Evolutionary conservation across 2,797 vertebrate species (phyloP), one percentile per base, ranked within the genome.

Genomic region (Crypturellus tataupa): DNA sequence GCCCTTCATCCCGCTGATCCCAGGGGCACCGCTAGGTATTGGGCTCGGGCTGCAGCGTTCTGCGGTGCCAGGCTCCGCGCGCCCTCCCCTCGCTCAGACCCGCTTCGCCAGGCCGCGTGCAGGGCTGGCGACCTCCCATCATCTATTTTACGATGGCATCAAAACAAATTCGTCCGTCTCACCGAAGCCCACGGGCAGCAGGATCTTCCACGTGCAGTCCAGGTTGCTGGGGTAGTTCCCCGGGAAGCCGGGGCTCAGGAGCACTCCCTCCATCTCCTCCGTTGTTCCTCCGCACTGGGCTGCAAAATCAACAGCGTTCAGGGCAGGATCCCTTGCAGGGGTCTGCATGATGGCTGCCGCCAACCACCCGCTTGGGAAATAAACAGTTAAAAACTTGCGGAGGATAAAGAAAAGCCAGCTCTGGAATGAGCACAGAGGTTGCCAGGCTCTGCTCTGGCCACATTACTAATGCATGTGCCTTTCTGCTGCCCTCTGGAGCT

Each of bases 161-260:
- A 25, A 42, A 9, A 33, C 79, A 31, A 77, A 31, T 2, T 2
- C 51, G 17, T 12, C 12, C 24, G 12, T 55, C 99, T 98, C 93
- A 99, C 99, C 99, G 40, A 99, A 99, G 84, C 99, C 99, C 92
- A 99, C 99, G 0, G 99, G 99, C 96, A 99, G 98, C 80, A 98
- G 98, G 88, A 99, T 98, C 97, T 98, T 99, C 99, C 99, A 99
- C 2, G 98, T 99, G 97, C 99, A 99, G 97, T 99, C 99, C 92
- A 99, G 98, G 98, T 99, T 99, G 98, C 99, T 99, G 77, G 99
- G 99, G 84, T 99, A 99, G 97, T 99, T 99, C 83, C 99, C 99
- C 79, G 99, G 99, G 98, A 99, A 99, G 83, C 99, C 99, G 1
- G 99, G 99, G 94, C 99, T 99, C 95, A 99, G 98, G 95, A 99